Base-by-base conservation (phyloP, 2,113 vertebrate species). In the Psettodes erumei region DNA sequence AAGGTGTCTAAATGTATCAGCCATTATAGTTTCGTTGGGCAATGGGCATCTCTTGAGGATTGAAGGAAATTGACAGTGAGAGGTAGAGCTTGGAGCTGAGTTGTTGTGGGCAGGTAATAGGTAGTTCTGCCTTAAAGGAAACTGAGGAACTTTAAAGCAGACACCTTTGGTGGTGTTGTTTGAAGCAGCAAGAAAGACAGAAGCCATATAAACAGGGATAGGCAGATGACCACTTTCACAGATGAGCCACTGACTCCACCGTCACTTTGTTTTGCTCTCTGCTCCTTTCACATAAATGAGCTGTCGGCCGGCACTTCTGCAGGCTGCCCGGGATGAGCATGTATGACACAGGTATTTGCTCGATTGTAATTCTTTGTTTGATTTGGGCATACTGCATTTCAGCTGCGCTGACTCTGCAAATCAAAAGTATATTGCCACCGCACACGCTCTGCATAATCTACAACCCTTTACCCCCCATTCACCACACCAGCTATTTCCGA, bases 401-500 rank as follows among this genome's bases (percentile, higher is more conserved):
- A 35, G 47, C 37, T 28, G 15, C 67, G 81, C 77, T 87, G 87
- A 82, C 77, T 51, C 71, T 48, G 61, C 86, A 87, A 71, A 72
- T 37, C 42, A 16, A 23, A 59, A 53, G n/a, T 64, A 28, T 35
- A 79, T 69, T 72, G 37, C 61, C 48, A 54, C 45, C 25, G 60
- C 59, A 71, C 37, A 69, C 67, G 10, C 33, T 37, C n/a, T 5
- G n/a, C 8, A 77, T 51, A 78, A 79, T 82, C 66, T 47, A 56
- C 40, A 70, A 70, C 27, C 54, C n/a, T 61, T 55, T 73, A 76
- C 71, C 27, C 32, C 12, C 18, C 13, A 74, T 83, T 77, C 67
- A 82, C 62, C 64, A 76, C 64, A 71, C 62, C 19, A 51, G 33
- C 60, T 80, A 65, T 73, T 79, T 84, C 70, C 70, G 45, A 59